Conservation (phyloP, 2,113 vertebrate genomes). For the Nipponia nippon region DNA sequence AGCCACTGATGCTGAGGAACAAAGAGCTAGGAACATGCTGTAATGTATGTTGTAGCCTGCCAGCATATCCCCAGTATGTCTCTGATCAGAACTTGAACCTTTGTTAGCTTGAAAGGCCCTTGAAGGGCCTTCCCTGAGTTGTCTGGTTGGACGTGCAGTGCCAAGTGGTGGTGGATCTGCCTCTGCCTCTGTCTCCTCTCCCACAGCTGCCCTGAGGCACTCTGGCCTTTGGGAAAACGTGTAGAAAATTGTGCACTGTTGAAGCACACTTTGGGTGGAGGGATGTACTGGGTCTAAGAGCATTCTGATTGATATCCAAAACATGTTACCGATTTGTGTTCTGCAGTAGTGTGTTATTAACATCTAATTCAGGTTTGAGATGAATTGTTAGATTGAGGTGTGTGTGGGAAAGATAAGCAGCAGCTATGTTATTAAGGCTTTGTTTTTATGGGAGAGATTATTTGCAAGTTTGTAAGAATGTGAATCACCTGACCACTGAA, state of each 20-base stretch:
- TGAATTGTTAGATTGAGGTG: neutral
- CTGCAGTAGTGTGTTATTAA: neutral
- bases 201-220: neutral
- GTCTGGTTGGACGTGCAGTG: rapidly evolving
- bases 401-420: neutral
- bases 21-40: neutral
- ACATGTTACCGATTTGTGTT: neutral
- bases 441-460: neutral
- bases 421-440: neutral
- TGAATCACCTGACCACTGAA: neutral
- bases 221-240: neutral
- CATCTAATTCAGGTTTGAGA: neutral
- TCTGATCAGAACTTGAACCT: neutral
- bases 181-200: neutral
- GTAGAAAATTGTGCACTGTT: neutral
- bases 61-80: neutral
- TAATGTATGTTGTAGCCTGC: neutral
- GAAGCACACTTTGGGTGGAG: neutral
- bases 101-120: neutral
- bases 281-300: neutral
- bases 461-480: neutral
- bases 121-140: neutral
- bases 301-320: neutral
- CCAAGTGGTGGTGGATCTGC: neutral
- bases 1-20: neutral